Base-by-base conservation (phyloP, 1,140 invertebrate genomes). In the Thaumetopoea pityocampa region DNA sequence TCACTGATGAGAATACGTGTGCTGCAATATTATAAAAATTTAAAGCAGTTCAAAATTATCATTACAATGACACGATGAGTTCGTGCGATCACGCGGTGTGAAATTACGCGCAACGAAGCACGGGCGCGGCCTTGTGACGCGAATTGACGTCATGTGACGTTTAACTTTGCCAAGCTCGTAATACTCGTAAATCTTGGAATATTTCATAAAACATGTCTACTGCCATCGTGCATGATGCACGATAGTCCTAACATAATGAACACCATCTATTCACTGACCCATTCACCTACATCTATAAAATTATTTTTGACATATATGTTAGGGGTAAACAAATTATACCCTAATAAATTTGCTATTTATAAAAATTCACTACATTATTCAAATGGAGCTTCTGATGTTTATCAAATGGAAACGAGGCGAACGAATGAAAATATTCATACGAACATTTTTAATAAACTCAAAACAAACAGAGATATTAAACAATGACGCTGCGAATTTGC, bases 101-200 rank as follows among this genome's bases (percentile, higher is more conserved):
- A 18, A 50, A 29, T 59, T 52, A 58, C 57, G 69, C 42, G 40
- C 32, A 33, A 4, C 26, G 42, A 29, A 34, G 59, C 49, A 49
- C 60, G 55, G 45, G 57, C 51, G 54, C 58, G 52, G 40, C 20
- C 33, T 38, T 54, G 43, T 57, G 47, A 67, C 66, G 54, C 59
- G 37, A 12, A 7, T 24, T 68, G 54, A 54, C 66, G 52, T 46
- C 17, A 33, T 42, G 32, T 48, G 43, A 52, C 43, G 30, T 11
- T 8, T 30, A 24, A 26, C 46, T 51, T 45, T 51, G 44, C 24
- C 32, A 26, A 17, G 18, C 45, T 24, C 11, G 23, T 37, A 43
- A 27, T 11, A 29, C 36, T 33, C 32, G 49, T 61, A 59, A 55
- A 64, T 56, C 52, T 36, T 35, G 40, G 44, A 57, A 61, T 59